Evolutionary conservation across 2,888 invertebrate species (phyloP).

Genomic region (Drosophila picticornis): DNA sequence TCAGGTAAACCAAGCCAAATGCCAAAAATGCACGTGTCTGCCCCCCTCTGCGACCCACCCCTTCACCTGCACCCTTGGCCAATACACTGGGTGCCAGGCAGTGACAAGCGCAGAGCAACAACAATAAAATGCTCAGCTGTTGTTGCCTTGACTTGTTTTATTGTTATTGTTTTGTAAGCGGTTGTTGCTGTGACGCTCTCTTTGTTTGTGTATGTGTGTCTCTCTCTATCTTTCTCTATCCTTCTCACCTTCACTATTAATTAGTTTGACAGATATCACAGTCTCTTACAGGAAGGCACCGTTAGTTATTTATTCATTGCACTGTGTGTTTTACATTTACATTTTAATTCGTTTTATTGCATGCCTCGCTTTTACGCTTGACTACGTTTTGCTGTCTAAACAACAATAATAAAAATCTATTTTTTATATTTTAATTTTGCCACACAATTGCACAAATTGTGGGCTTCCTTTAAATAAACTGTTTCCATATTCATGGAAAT

Average conservation of each 20-base stretch:
- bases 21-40: slow-evolving; percentile 39
- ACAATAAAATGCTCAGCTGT: slow-evolving; percentile 48
- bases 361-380: slow-evolving; percentile 37
- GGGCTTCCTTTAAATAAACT: slow-evolving; percentile 58
- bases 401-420: slow-evolving; percentile 49
- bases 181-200: slow-evolving; percentile 29
- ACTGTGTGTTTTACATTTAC: slow-evolving; percentile 39
- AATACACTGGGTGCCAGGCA: slow-evolving; percentile 31
- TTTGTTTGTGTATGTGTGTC: slow-evolving; percentile 22
- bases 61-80: background rate
- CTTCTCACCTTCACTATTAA: slow-evolving; percentile 28
- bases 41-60: background rate
- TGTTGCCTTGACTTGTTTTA: slow-evolving; percentile 49
- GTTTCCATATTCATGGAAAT: slow-evolving; percentile 55
- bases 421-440: slow-evolving; percentile 39
- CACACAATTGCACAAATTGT: slow-evolving; percentile 63
- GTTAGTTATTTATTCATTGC: slow-evolving; percentile 39
- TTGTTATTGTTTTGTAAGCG: slow-evolving; percentile 41
- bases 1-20: slow-evolving; percentile 77
- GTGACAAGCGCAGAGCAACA: slow-evolving; percentile 32
- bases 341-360: slow-evolving; percentile 46
- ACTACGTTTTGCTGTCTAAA: slow-evolving; percentile 24
- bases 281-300: slow-evolving; percentile 45
- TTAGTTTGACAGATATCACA: slow-evolving; percentile 41
- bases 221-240: background rate